Conservation (phyloP, 2,797 vertebrate species). For the Peromyscus aztecus region DNA sequence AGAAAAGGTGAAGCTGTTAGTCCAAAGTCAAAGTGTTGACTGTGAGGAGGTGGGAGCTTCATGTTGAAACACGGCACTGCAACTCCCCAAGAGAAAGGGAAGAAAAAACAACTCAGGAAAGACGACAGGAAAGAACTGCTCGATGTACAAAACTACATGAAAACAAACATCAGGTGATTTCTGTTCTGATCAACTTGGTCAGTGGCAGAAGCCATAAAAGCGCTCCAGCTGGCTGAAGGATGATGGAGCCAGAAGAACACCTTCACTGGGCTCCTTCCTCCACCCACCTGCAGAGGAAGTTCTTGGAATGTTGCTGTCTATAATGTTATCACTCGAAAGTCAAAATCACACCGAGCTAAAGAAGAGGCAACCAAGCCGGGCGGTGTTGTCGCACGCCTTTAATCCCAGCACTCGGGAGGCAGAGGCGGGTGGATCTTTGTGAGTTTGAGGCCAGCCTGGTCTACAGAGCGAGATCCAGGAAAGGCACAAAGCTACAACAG, state of each 20-base stretch:
- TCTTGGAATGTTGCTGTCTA: conserved; percentile 6
- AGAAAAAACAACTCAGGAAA: not conserved
- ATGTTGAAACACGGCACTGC: conserved; percentile 19
- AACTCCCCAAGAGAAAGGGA: not conserved
- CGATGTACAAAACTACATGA: not conserved
- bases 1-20: conserved; percentile 65
- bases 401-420: too few species aligned
- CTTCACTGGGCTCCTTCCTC: not conserved
- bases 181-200: not conserved
- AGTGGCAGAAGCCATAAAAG: not conserved
- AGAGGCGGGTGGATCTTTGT: too few species aligned
- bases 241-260: not conserved
- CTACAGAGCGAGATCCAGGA: too few species aligned
- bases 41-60: conserved; percentile 46
- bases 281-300: not conserved
- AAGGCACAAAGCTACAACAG: too few species aligned
- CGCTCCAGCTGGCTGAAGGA: not conserved
- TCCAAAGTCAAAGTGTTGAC: conserved; percentile 65
- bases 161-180: not conserved
- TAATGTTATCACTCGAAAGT: not conserved
- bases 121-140: not conserved
- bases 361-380: not conserved
- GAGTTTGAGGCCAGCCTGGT: too few species aligned
- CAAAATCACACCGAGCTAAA: conserved; percentile 8
- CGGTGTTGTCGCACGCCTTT: too few species aligned